phyloP scores from a whole-genome alignment of 2,888 invertebrate genomes.

The Plusia festucae region DNA sequence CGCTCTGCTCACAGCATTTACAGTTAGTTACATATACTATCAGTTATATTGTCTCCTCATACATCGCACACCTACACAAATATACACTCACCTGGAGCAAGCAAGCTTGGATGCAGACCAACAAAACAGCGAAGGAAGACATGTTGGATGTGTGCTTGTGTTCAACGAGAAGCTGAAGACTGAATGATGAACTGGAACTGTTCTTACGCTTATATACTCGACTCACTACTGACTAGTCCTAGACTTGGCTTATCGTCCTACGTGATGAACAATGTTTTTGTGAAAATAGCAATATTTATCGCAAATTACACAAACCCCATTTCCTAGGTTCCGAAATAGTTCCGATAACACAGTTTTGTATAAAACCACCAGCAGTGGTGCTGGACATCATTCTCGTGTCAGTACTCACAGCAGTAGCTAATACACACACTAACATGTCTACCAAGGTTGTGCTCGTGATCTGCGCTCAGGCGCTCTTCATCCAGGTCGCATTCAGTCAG shows the following conservation, averaged over 20 bases:
- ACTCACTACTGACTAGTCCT: conserved; percentile 5
- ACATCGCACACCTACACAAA: background rate
- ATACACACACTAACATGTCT: conserved; percentile 20
- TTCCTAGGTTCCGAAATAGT: conserved; percentile 7
- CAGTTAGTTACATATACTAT: background rate
- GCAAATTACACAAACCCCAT: conserved; percentile 6
- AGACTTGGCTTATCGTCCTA: conserved; percentile 7
- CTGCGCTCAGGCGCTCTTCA: conserved; percentile 22
- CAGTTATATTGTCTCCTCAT: background rate
- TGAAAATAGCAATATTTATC: conserved; percentile 1
- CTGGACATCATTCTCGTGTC: conserved; percentile 22
- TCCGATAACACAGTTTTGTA: conserved; percentile 22
- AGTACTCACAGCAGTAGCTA: conserved; percentile 5
- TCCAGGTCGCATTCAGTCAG: conserved; percentile 27
- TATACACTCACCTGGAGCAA: conserved; percentile 61
- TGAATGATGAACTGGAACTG: conserved; percentile 12
- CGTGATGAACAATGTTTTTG: conserved; percentile 5
- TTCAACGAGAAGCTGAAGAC: conserved; percentile 17
- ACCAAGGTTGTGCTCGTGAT: conserved; percentile 10
- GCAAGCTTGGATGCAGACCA: conserved; percentile 64
- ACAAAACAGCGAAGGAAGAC: conserved; percentile 56
- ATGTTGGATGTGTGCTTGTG: conserved; percentile 40
- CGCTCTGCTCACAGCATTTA: conserved; percentile 34
- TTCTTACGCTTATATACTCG: conserved; percentile 6
- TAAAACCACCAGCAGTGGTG: conserved; percentile 6